A percentile compares a stretch with the other conserved stretches of the same genome.
These are phyloP conservation scores for Pseudochaenichthys georgianus DNA, from an alignment of 2,797 vertebrate genomes.

Conservation along the genomic window DNA sequence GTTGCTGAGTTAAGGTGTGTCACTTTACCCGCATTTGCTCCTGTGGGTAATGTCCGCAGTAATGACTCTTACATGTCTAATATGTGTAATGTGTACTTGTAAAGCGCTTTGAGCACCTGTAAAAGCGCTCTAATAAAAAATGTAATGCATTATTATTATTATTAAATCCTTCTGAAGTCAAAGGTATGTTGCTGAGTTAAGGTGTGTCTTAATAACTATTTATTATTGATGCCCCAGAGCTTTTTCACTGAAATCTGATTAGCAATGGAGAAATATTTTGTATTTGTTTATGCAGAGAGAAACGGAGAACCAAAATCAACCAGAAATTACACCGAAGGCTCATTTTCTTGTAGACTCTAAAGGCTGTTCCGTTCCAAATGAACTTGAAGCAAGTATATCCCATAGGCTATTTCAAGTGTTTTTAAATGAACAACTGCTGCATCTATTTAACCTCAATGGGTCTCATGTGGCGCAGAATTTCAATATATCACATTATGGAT, in stretches of 20 bases:
- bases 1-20: slow-evolving; percentile 11
- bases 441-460: neutral
- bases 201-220: slow-evolving; percentile 8
- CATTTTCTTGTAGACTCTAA: neutral
- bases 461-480: neutral
- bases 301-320: neutral
- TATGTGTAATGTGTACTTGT: no score
- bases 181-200: neutral
- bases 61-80: no score
- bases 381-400: neutral
- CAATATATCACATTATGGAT: neutral
- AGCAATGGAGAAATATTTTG: neutral
- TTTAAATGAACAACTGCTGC: neutral
- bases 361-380: neutral
- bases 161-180: neutral
- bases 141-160: no score
- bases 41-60: no score
- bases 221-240: neutral
- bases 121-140: no score
- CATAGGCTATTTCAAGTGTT: neutral
- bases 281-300: neutral
- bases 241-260: neutral
- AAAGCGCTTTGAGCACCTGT: no score
- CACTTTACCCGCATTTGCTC: no score
- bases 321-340: neutral